Conservation (phyloP, 2,888 invertebrate species). For the Allophyes oxyacanthae region DNA sequence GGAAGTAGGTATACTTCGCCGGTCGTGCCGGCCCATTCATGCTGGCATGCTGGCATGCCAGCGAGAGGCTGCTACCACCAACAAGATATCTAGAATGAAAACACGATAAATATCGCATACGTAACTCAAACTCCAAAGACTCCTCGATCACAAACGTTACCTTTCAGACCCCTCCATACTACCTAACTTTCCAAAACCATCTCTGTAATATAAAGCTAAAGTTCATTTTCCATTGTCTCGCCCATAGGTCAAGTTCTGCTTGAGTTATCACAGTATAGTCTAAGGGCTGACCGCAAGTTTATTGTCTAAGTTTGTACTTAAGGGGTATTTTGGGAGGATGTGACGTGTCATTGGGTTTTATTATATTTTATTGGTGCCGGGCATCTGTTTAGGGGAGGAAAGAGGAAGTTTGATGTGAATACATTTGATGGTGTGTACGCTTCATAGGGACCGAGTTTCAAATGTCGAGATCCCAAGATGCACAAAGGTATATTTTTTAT, state of each 20-base stretch:
- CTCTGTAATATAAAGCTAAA: not conserved
- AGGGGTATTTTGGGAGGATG: conserved; percentile 73
- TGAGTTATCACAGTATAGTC: conserved; percentile 55
- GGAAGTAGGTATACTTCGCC: too few relatives aligned
- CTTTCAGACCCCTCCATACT: conserved; percentile 19
- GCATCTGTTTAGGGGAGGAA: conserved; percentile 53
- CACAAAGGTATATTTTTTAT: too few relatives aligned
- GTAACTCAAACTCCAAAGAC: conserved; percentile 38
- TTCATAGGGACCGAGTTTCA: too few relatives aligned
- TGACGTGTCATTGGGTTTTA: conserved; percentile 80
- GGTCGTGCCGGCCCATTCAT: too few relatives aligned
- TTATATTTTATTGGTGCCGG: conserved; percentile 75
- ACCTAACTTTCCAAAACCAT: conserved; percentile 8
- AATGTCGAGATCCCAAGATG: too few relatives aligned
- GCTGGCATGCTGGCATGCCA: too few relatives aligned
- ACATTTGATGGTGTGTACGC: conserved; percentile 13
- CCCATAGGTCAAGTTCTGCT: conserved; percentile 58
- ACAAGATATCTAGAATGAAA: too few relatives aligned
- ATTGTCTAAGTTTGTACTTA: conserved; percentile 70
- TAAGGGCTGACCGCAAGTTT: conserved; percentile 64
- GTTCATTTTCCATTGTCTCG: conserved; percentile 19
- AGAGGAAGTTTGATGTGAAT: conserved; percentile 46
- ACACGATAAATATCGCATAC: conserved; percentile 37
- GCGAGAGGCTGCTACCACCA: too few relatives aligned
- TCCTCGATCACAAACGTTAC: conserved; percentile 18